Evolutionary conservation across 1,140 invertebrate species (phyloP).

Genomic region (Sycobia sp.): DNA sequence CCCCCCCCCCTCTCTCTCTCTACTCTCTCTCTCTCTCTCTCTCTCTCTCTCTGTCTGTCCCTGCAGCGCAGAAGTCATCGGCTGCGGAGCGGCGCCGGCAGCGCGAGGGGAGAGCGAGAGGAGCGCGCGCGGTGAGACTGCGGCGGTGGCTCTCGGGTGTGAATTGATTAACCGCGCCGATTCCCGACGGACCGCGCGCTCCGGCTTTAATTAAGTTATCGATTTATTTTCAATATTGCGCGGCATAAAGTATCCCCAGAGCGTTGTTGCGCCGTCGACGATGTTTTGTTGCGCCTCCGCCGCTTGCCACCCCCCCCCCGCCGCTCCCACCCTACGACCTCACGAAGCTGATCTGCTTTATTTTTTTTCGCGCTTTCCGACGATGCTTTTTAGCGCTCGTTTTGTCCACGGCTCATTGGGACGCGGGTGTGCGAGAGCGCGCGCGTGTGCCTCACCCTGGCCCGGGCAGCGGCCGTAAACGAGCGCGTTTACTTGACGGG

Average conservation of each 20-base stretch:
- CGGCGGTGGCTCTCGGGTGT: constrained; percentile 31
- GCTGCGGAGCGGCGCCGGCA: neutral
- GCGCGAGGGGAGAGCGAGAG: too few relatives aligned
- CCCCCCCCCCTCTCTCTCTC: too few relatives aligned
- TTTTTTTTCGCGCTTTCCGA: neutral
- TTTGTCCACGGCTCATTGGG: constrained; percentile 4
- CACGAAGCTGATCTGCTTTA: neutral
- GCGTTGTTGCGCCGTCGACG: constrained; percentile 14
- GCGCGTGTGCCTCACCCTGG: too few relatives aligned
- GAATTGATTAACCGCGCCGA: constrained; percentile 50
- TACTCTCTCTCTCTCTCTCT: too few relatives aligned
- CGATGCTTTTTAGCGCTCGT: too few relatives aligned
- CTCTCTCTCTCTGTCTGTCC: too few relatives aligned
- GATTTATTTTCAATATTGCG: constrained; percentile 55
- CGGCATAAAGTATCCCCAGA: constrained; percentile 38
- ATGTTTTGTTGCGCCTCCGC: neutral
- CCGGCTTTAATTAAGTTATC: constrained; percentile 56
- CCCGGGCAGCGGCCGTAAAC: constrained; percentile 1
- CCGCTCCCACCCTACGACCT: neutral
- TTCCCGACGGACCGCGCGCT: constrained; percentile 29
- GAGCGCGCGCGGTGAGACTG: neutral
- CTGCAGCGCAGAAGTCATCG: too few relatives aligned
- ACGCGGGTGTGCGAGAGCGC: neutral
- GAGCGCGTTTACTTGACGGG: constrained; percentile 19
- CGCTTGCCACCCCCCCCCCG: neutral